phyloP scores from a whole-genome alignment of 2,888 invertebrate genomes.

The Rhogogaster chlorosoma region DNA sequence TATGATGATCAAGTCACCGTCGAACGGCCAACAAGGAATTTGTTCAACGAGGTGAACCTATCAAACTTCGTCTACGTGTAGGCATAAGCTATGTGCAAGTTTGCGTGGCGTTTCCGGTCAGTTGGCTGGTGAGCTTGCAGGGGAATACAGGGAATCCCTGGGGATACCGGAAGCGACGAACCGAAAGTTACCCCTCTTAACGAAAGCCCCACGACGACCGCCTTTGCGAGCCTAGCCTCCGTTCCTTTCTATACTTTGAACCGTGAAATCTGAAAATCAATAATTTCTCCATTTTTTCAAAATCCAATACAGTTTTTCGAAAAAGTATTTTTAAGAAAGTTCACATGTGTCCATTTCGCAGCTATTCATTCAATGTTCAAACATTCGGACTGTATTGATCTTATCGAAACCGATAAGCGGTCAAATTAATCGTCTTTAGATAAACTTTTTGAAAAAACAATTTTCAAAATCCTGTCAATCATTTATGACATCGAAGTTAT shows the following conservation, averaged over 20 bases:
- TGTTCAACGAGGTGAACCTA: slow-evolving; percentile 37
- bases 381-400: too few species aligned
- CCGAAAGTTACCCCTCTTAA: slow-evolving; percentile 63
- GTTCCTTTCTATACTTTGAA: slow-evolving; percentile 27
- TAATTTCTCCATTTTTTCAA: neutral
- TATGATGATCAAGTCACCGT: slow-evolving; percentile 16
- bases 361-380: too few species aligned
- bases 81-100: neutral
- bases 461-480: too few species aligned
- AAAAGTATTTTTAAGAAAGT: too few species aligned
- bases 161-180: slow-evolving; percentile 70
- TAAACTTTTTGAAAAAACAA: too few species aligned
- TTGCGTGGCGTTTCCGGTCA: slow-evolving; percentile 69
- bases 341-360: too few species aligned
- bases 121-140: slow-evolving; percentile 66
- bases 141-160: slow-evolving; percentile 65
- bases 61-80: slow-evolving; percentile 14
- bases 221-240: slow-evolving; percentile 36
- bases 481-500: too few species aligned
- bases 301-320: too few species aligned
- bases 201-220: slow-evolving; percentile 33
- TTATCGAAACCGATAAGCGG: too few species aligned
- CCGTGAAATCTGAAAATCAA: neutral
- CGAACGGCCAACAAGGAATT: neutral
- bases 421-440: too few species aligned